Percentiles rank a stretch among this genome's conserved stretches.
phyloP scores from a whole-genome alignment of 2,797 vertebrate species.

The Xerus rutilus region DNA sequence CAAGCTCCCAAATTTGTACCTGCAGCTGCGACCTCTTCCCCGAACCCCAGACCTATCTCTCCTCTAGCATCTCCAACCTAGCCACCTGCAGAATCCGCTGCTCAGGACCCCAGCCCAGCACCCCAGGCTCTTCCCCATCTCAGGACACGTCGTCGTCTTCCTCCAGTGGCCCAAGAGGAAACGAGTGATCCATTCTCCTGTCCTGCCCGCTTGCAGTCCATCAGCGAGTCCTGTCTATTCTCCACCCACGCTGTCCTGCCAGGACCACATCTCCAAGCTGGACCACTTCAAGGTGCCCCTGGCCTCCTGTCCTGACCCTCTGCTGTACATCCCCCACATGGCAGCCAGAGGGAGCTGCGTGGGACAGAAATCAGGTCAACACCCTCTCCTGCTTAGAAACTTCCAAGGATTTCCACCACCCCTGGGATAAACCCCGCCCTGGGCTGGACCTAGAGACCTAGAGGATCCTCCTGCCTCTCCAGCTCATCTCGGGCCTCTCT shows the following conservation, averaged over 20 bases:
- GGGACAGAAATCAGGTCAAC: background rate
- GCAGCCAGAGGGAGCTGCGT: background rate
- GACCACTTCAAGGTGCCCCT: fast-evolving
- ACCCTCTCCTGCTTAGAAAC: background rate
- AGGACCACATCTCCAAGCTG: background rate
- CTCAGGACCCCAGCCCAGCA: fast-evolving
- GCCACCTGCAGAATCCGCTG: fast-evolving
- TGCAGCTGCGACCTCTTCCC: background rate
- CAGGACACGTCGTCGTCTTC: background rate
- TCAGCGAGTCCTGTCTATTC: background rate
- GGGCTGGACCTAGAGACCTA: background rate
- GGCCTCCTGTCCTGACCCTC: background rate
- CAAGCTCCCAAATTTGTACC: background rate
- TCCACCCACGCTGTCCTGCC: background rate
- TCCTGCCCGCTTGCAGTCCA: background rate
- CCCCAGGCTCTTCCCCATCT: background rate
- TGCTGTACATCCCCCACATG: background rate
- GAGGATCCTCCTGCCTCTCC: background rate
- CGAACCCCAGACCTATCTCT: background rate
- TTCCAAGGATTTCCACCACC: background rate
- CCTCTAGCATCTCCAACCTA: background rate
- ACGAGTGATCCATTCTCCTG: background rate
- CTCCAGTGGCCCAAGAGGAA: background rate
- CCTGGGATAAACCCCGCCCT: background rate
- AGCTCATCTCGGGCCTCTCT: background rate